Evolutionary conservation across 2,888 invertebrate species (phyloP).

Genomic region (Microctonus aethiopoides): DNA sequence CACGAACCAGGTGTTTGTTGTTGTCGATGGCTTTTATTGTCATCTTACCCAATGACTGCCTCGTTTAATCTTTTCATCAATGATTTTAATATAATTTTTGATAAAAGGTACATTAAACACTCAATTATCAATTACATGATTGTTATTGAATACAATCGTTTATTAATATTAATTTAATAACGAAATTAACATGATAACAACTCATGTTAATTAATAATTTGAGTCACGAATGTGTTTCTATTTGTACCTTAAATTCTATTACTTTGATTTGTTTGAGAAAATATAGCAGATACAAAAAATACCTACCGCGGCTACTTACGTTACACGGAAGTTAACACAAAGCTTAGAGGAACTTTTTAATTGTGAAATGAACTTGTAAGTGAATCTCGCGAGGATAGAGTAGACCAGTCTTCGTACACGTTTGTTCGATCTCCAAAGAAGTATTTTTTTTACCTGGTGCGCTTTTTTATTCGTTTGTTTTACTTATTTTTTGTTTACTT

Average conservation of each 20-base stretch:
- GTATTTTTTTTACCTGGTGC: slow-evolving; percentile 66
- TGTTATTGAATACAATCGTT: neutral
- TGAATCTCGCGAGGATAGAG: slow-evolving; percentile 64
- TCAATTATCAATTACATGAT: slow-evolving; percentile 13
- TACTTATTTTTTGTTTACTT: slow-evolving; percentile 53
- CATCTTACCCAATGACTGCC: slow-evolving; percentile 59
- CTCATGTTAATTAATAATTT: neutral
- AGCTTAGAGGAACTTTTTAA: slow-evolving; percentile 64
- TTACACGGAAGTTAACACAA: slow-evolving; percentile 67
- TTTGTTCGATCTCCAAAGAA: slow-evolving; percentile 64
- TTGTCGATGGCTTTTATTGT: slow-evolving; percentile 36
- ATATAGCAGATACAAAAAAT: slow-evolving; percentile 67
- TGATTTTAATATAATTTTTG: neutral
- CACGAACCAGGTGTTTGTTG: neutral
- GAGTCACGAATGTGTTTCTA: neutral
- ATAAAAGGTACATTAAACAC: neutral
- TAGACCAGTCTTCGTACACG: slow-evolving; percentile 63
- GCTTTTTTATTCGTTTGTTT: slow-evolving; percentile 50
- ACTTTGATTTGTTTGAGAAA: slow-evolving; percentile 49
- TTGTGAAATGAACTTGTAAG: slow-evolving; percentile 56
- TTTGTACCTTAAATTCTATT: slow-evolving; percentile 56
- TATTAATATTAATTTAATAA: neutral
- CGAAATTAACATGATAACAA: neutral
- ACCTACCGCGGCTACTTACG: slow-evolving; percentile 75
- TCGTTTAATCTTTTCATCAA: neutral